Base-by-base conservation (phyloP, 2,888 invertebrate genomes). In the Heteromurus nitidus region DNA sequence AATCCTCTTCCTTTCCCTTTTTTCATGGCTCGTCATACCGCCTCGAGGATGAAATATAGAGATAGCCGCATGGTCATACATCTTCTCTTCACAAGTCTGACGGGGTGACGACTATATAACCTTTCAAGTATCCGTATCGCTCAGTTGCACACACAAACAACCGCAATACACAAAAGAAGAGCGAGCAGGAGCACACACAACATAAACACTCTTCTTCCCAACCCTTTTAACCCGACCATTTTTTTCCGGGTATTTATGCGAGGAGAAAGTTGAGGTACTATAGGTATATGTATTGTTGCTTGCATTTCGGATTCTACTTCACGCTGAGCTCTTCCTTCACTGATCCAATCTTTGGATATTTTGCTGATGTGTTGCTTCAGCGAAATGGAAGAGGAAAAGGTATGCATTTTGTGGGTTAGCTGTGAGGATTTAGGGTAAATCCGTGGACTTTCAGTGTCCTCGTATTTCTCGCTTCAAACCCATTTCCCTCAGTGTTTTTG, bases 91-190 rank as follows among this genome's bases (percentile, higher is more conserved):
- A 50, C 9, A 36, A 36, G 13, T 7, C 9, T 36, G 13, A 7
- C 7, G 9, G 13, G 9, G 13, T 7, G 13, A 36, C 9, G 13
- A 36, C 36, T 36, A 7, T 36, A 9, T 36, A 36, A 13, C 9
- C 7, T 75, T 75, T 67, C 44, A 67, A 74, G 74, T 53, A 74
- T 65, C 44, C 44, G 44, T 22, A 65, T 44, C 65, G 31, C 20
- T 22, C 44, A 36, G n/a, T n/a, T n/a, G 36, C 30, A 9, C 65
- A 44, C 42, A 44, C 16, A 16, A 58, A 58, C 24, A 58, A 36
- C 36, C 36, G 13, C 36, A 36, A 18, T 26, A 58, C 58, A 58
- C 58, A 58, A 26, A 24, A 11, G 26, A 58, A 26, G 24, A 3
- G 28, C 26, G 24, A 58, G 26, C 26, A 26, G 9, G 36, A 20